Percentiles rank a stretch among this genome's conserved stretches.
These are phyloP conservation scores for Pemphredon lugubris DNA, from an alignment of 2,888 invertebrate genomes.

Conservation along the genomic window DNA sequence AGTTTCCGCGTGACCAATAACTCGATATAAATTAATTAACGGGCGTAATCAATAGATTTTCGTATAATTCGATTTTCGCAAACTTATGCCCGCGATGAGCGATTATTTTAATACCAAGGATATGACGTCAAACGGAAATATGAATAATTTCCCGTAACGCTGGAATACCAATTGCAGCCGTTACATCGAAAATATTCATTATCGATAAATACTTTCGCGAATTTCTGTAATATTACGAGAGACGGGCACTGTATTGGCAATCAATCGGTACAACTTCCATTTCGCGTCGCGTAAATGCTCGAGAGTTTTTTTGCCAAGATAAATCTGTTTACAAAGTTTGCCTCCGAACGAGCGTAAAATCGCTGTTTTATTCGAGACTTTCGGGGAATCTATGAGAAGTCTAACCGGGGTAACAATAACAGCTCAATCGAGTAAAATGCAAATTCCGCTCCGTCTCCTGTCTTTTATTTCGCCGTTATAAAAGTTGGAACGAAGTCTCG, in stretches of 20 bases:
- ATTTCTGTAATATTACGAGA: neutral
- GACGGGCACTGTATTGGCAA: neutral
- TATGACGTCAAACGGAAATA: slow-evolving; percentile 29
- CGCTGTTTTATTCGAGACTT: slow-evolving; percentile 61
- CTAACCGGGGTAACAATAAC: slow-evolving; percentile 60
- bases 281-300: neutral
- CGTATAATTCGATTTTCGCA: slow-evolving; percentile 30
- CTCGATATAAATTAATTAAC: no score
- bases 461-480: slow-evolving; percentile 73
- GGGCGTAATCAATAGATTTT: slow-evolving; percentile 33
- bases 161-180: neutral
- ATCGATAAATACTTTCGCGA: neutral
- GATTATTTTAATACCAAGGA: slow-evolving; percentile 26
- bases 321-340: slow-evolving; percentile 10
- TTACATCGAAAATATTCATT: neutral
- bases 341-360: slow-evolving; percentile 10
- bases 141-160: slow-evolving; percentile 40
- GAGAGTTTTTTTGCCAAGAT: neutral
- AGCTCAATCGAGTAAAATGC: slow-evolving; percentile 61
- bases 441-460: slow-evolving; percentile 65
- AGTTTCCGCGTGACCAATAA: slow-evolving; percentile 2
- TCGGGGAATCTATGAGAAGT: slow-evolving; percentile 69
- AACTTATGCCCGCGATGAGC: slow-evolving; percentile 11
- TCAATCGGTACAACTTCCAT: neutral
- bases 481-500: slow-evolving; percentile 63